Conservation (phyloP, 2,113 vertebrate species). For the Nothobranchius kuhntae region DNA sequence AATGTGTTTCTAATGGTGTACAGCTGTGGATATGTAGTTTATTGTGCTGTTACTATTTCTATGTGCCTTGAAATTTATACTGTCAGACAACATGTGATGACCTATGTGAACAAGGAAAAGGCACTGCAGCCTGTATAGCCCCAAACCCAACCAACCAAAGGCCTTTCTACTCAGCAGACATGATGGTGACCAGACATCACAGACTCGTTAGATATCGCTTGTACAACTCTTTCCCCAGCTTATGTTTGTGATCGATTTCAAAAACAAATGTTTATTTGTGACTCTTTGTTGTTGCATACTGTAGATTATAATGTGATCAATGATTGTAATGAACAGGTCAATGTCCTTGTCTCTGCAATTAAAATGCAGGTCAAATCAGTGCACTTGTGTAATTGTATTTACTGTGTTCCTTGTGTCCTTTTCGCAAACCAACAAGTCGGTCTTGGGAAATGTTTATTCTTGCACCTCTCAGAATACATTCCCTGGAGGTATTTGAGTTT, state of each 20-base stretch:
- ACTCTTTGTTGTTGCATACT: conserved; percentile 48
- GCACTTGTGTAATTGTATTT: conserved; percentile 15
- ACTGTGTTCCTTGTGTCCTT: background rate
- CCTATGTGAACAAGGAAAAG: conserved; percentile 22
- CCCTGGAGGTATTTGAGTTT: conserved; percentile 18
- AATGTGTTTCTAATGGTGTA: conserved; percentile 24
- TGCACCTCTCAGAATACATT: conserved; percentile 8
- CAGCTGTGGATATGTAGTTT: conserved; percentile 33
- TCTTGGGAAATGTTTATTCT: conserved; percentile 10
- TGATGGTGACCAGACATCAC: conserved; percentile 17
- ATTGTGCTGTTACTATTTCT: conserved; percentile 47
- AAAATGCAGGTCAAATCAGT: conserved; percentile 44
- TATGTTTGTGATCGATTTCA: conserved; percentile 48
- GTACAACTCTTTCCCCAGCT: conserved; percentile 7
- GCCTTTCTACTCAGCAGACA: conserved; percentile 43
- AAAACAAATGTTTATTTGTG: conserved; percentile 60
- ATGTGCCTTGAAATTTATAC: conserved; percentile 54
- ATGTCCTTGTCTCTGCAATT: conserved; percentile 51
- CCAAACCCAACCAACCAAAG: conserved; percentile 49
- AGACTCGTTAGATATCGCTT: conserved; percentile 30
- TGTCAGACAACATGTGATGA: conserved; percentile 25
- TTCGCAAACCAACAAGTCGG: background rate
- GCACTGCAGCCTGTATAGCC: conserved; percentile 9
- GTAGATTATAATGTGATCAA: conserved; percentile 48
- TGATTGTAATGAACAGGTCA: conserved; percentile 55